A percentile compares a stretch with the other conserved stretches of the same genome.
phyloP scores from a whole-genome alignment of 2,113 vertebrate genomes.

The Zeus faber region DNA sequence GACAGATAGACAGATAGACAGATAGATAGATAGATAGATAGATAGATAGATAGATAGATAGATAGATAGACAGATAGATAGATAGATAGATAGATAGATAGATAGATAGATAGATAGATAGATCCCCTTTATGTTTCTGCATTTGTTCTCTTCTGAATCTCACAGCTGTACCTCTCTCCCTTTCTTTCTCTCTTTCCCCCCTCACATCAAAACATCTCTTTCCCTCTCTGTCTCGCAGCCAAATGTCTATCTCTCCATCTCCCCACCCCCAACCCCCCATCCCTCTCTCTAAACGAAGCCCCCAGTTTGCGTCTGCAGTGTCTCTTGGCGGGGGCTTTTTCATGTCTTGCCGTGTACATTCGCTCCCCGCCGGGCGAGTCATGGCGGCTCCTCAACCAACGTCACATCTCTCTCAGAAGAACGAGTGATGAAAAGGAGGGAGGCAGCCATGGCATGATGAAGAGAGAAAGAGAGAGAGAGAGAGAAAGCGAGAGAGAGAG shows the following conservation, averaged over 20 bases:
- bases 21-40: too few species aligned
- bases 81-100: too few species aligned
- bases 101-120: too few species aligned
- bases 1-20: too few species aligned
- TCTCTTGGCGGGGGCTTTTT: constrained; percentile 46
- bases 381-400: constrained; percentile 23
- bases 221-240: background rate
- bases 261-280: constrained; percentile 3
- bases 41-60: too few species aligned
- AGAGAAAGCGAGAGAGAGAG: background rate
- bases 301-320: constrained; percentile 32
- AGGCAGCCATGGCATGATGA: constrained; percentile 17
- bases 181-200: background rate
- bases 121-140: too few species aligned
- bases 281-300: constrained; percentile 31
- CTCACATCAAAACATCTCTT: too few species aligned
- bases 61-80: too few species aligned
- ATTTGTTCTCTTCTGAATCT: too few species aligned
- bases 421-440: constrained; percentile 38
- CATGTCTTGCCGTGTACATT: constrained; percentile 39
- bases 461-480: background rate
- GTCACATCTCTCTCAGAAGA: constrained; percentile 40
- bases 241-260: background rate
- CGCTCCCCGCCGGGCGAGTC: constrained; percentile 44
- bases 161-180: background rate